Evolutionary conservation across 2,888 invertebrate species (phyloP), one percentile per base, ranked within the genome.

Genomic region (Melipona beecheii): DNA sequence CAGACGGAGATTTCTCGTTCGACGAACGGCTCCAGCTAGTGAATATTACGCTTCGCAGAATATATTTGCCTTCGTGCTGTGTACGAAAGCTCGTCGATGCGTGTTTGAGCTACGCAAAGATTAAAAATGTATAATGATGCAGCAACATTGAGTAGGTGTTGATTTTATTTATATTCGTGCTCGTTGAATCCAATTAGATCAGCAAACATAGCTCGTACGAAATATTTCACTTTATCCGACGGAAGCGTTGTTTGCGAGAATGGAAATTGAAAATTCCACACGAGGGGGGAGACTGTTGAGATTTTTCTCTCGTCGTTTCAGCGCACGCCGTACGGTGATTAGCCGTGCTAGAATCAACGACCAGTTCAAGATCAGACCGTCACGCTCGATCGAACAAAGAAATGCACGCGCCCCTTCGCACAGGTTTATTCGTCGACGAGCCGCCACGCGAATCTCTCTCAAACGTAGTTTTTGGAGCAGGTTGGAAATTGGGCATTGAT

Each of bases 381-480:
- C 85, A 87, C 86, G 91, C 91, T 91, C 85, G 87, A 83, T 78
- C 86, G 75, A 91, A 89, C 91, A 86, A 87, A 90, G 89, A 91
- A 91, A 90, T 84, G 87, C 90, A 85, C 81, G 83, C 88, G 89
- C 85, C 60, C 86, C 9, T 43, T 43, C 9, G 36, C 87, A 90
- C 90, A 91, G 91, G 90, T 91, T 91, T 91, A 91, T 91, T 90
- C 90, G 91, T 90, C 84, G 87, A 86, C 87, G 78, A 85, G 83
- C 71, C 72, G 73, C 83, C 68, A 75, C 78, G 72, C 75, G 83
- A 76, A 62, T 73, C 72, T 64, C 75, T 88, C 87, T 86, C 88
- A 89, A 54, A 36, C 0, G 1, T 15, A 17, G 6, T 2, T n/a
- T n/a, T n/a, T 49, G 11, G 52, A 68, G 31, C 21, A 27, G 27